Conservation (phyloP, 1,140 invertebrate species). For the Drosophila nebulosa region DNA sequence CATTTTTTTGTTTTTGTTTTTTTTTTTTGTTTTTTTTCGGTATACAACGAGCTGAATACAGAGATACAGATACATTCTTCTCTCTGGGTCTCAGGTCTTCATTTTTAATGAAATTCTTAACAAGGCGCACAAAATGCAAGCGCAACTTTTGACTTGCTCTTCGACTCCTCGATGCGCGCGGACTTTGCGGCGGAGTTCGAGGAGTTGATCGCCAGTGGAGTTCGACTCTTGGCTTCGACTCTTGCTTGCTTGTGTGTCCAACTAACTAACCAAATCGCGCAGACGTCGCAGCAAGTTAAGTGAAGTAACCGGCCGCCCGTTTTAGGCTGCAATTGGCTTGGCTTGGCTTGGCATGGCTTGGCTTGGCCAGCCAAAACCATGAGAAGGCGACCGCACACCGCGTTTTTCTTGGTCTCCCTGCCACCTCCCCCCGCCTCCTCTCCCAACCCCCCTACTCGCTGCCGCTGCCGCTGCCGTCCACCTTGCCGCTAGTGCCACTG, state of each 20-base stretch:
- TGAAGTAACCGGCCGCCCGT: conserved; percentile 66
- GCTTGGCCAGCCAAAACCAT: conserved; percentile 18
- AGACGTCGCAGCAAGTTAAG: conserved; percentile 59
- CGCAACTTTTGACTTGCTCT: conserved; percentile 15
- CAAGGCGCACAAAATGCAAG: conserved; percentile 76
- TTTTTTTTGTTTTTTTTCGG: conserved; percentile 20
- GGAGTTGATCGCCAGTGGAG: conserved; percentile 2
- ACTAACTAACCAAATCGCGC: conserved; percentile 76
- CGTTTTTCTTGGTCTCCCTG: conserved; percentile 43
- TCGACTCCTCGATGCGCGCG: conserved; percentile 21
- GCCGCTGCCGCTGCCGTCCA: conserved; percentile 26
- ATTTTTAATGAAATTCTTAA: conserved; percentile 81
- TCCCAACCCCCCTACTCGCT: too few relatives aligned
- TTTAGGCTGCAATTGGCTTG: conserved; percentile 56
- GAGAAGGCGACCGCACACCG: conserved; percentile 73
- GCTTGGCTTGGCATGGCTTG: neutral
- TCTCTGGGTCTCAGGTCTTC: conserved; percentile 75
- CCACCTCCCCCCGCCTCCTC: too few relatives aligned
- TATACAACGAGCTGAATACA: conserved; percentile 28
- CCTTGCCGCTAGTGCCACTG: conserved; percentile 17
- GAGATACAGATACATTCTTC: conserved; percentile 57
- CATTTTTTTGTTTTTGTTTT: conserved; percentile 57
- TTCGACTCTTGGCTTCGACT: neutral
- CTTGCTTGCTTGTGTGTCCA: conserved; percentile 33
- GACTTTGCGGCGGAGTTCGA: neutral